Evolutionary conservation across 2,113 vertebrate species (phyloP).

Genomic region (Hippocampus zosterae): DNA sequence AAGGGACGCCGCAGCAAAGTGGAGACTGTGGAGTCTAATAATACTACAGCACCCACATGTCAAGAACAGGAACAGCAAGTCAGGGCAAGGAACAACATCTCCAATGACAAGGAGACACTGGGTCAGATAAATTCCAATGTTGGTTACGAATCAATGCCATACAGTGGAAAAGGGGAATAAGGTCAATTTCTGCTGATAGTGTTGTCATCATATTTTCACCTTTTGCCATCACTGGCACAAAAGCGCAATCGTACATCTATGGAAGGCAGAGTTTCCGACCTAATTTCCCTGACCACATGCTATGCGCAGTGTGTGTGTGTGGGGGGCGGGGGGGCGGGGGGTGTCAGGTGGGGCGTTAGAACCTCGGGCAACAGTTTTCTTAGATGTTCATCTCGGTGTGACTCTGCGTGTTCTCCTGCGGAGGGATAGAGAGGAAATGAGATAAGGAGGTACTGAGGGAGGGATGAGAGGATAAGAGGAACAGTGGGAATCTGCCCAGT

Average conservation of each 20-base stretch:
- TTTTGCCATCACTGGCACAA: not conserved
- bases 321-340: not conserved
- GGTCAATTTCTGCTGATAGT: not conserved
- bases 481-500: slow-evolving; percentile 48
- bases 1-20: too few relatives aligned
- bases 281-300: slow-evolving; percentile 56
- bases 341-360: slow-evolving; percentile 29
- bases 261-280: slow-evolving; percentile 43
- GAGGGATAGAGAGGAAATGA: slow-evolving; percentile 37
- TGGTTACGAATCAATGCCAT: too few relatives aligned
- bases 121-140: too few relatives aligned
- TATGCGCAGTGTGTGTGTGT: slow-evolving; percentile 12
- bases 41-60: too few relatives aligned
- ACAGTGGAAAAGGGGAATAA: too few relatives aligned
- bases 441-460: slow-evolving; percentile 26
- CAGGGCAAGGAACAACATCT: too few relatives aligned
- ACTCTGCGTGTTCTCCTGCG: slow-evolving; percentile 42
- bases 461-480: slow-evolving; percentile 39
- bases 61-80: too few relatives aligned
- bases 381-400: slow-evolving; percentile 52
- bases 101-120: too few relatives aligned
- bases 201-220: not conserved
- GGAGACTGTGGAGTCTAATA: too few relatives aligned
- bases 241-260: not conserved
- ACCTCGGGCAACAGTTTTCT: slow-evolving; percentile 46